These are phyloP conservation scores for Parnassius glacialis DNA, from an alignment of 2,888 invertebrate species.

Conservation along the genomic window DNA sequence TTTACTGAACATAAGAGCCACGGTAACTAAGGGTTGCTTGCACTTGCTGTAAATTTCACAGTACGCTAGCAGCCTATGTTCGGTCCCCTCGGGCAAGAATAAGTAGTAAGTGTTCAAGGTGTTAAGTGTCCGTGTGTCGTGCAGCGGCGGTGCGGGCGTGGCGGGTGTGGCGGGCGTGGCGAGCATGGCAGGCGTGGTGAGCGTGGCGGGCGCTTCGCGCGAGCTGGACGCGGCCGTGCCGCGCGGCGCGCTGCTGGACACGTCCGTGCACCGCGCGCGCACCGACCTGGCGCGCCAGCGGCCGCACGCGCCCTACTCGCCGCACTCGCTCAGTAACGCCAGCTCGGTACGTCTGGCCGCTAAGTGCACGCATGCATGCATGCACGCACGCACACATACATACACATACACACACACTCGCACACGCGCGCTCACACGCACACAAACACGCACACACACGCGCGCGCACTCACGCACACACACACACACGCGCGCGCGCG, in stretches of 20 bases:
- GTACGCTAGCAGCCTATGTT: no score
- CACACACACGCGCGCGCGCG: neutral
- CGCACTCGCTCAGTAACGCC: constrained; percentile 80
- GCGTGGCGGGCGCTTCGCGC: constrained; percentile 65
- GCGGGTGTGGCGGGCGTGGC: constrained; percentile 21
- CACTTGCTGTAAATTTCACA: no score
- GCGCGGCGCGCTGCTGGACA: constrained; percentile 89
- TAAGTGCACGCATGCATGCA: no score
- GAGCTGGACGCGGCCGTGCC: constrained; percentile 94
- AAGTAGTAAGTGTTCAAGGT: no score
- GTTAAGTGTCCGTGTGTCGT: neutral
- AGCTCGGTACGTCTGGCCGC: constrained; percentile 75
- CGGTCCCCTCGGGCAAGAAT: no score
- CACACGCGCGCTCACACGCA: constrained; percentile 44
- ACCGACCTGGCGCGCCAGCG: constrained; percentile 90
- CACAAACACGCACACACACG: constrained; percentile 39
- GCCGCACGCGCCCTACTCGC: constrained; percentile 62
- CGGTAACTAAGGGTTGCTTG: no score
- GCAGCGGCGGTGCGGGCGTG: constrained; percentile 18
- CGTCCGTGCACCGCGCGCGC: constrained; percentile 86
- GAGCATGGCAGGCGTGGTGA: constrained; percentile 23
- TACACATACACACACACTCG: constrained; percentile 55
- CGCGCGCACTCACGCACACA: no score
- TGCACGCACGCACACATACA: no score
- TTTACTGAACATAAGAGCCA: no score